These are phyloP conservation scores for Sesia apiformis DNA, from an alignment of 2,888 invertebrate species.

Conservation along the genomic window DNA sequence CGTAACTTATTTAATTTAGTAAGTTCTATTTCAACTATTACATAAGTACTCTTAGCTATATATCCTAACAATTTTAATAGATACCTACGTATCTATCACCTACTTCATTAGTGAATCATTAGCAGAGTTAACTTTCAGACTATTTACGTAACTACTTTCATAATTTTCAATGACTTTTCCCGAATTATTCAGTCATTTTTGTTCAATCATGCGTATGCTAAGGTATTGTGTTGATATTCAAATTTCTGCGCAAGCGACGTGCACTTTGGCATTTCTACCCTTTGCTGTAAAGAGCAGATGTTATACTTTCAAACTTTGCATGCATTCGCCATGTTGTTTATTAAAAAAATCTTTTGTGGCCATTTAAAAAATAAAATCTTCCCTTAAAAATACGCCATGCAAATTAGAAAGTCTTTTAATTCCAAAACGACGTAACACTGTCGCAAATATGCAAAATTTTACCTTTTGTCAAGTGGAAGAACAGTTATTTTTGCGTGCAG, in stretches of 20 bases:
- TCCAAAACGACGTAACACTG: background rate
- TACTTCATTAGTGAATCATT: no score
- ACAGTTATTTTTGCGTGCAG: background rate
- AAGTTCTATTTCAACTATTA: no score
- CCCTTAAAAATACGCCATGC: slow-evolving; percentile 67
- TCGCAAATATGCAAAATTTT: background rate
- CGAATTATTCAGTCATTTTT: no score
- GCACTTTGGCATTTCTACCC: background rate
- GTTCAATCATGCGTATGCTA: no score
- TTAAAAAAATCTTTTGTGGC: slow-evolving; percentile 72
- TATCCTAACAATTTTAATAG: no score
- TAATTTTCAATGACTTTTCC: no score
- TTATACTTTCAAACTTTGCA: slow-evolving; percentile 53
- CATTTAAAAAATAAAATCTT: slow-evolving; percentile 64
- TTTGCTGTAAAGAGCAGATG: slow-evolving; percentile 47
- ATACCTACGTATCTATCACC: no score
- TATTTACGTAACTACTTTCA: no score
- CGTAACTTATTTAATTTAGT: no score
- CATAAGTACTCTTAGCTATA: no score
- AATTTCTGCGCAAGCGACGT: background rate
- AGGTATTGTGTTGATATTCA: background rate
- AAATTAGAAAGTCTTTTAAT: slow-evolving; percentile 46
- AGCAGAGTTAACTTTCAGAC: no score
- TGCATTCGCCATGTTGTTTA: slow-evolving; percentile 61
- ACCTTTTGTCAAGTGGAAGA: background rate